Conservation (phyloP, 2,113 vertebrate species). For the Paramisgurnus dabryanus region DNA sequence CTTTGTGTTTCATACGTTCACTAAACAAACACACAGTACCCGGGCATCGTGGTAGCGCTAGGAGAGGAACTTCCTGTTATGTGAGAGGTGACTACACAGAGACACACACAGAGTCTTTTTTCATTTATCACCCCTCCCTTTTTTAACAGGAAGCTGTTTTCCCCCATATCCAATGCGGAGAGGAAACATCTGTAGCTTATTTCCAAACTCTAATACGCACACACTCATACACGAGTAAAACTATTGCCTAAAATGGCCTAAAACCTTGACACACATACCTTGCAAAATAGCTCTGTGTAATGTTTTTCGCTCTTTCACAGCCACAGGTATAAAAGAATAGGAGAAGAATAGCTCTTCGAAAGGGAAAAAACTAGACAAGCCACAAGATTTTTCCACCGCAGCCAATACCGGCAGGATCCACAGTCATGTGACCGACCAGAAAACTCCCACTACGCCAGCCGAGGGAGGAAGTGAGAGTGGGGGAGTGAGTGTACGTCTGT, state of each 20-base stretch:
- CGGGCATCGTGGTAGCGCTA: conserved; percentile 51
- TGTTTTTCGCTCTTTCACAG: not conserved
- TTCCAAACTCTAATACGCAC: conserved; percentile 65
- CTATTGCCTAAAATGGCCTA: conserved; percentile 15
- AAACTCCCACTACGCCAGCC: conserved; percentile 19
- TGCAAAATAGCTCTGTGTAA: not conserved
- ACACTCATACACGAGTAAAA: conserved; percentile 46
- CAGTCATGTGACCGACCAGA: conserved; percentile 24
- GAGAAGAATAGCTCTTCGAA: not conserved
- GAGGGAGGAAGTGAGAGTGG: conserved; percentile 39
- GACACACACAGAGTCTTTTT: conserved; percentile 52
- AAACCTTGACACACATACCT: conserved; percentile 15
- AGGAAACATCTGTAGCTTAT: conserved; percentile 80
- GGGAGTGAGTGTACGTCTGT: conserved; percentile 6
- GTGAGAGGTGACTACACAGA: conserved; percentile 53
- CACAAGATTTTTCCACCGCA: conserved; percentile 27
- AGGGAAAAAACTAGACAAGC: not conserved
- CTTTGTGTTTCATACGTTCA: conserved; percentile 21
- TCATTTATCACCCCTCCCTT: conserved; percentile 58
- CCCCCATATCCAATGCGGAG: conserved; percentile 60
- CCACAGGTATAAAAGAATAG: not conserved
- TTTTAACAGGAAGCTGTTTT: conserved; percentile 70
- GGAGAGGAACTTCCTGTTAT: conserved; percentile 64
- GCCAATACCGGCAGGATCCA: not conserved
- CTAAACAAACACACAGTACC: conserved; percentile 34